Evolutionary conservation across 2,113 vertebrate genomes (phyloP), one percentile per base, ranked within the genome.

Genomic region (Bujurquina vittata): DNA sequence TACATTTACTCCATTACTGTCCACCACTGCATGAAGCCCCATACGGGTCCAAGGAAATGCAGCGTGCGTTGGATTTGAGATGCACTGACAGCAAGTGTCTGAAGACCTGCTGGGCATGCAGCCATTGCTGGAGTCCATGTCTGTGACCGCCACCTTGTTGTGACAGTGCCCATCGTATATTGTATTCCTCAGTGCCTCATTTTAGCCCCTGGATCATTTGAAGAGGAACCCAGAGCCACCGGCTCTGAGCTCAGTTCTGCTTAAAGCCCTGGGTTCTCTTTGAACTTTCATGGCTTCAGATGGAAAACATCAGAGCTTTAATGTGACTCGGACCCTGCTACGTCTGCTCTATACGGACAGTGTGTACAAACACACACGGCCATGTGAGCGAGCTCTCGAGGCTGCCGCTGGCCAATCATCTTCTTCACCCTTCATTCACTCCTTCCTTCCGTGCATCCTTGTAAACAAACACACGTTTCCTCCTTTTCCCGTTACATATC

Each of bases 331-430:
- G 85, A 58, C 5, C 29, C 26, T 46, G 40, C 15, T n/a, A 65
- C 63, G 72, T 77, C 11, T 77, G n/a, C 31, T 62, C 57, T 78
- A 54, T n/a, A 37, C 63, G 18, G 62, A 58, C 22, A 15, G 2
- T 29, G 15, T 10, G 54, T 40, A 22, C 11, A 63, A 23, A 63
- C 3, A 26, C 26, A 4, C 83, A 55, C 26, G 62, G 40, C 37
- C 76, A 84, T 49, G 20, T 86, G 40, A 88, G 26, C 57, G n/a
- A 6, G n/a, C 55, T 81, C 89, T 83, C 35, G 33, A 78, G 77
- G 31, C 49, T n/a, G n/a, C n/a, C n/a, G n/a, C n/a, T n/a, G n/a
- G n/a, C n/a, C n/a, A n/a, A n/a, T n/a, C n/a, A n/a, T n/a, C n/a
- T n/a, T n/a, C n/a, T n/a, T n/a, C n/a, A n/a, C n/a, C n/a, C n/a